Percentiles rank a stretch among this genome's conserved stretches.
These are phyloP conservation scores for Aramus guarauna DNA, from an alignment of 2,113 vertebrate genomes.

Conservation along the genomic window DNA sequence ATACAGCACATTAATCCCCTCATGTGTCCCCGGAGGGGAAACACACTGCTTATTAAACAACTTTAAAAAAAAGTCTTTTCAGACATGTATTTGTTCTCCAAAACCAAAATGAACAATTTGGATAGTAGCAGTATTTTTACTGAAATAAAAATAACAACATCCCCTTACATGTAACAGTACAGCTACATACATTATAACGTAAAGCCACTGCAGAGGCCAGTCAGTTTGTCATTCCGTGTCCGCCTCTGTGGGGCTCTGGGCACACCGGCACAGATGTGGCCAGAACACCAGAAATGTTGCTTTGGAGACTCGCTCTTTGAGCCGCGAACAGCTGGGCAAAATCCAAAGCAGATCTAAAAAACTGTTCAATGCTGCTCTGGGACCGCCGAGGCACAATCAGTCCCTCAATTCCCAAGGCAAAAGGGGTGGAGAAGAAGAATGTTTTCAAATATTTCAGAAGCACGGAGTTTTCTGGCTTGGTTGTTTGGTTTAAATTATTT, in stretches of 20 bases:
- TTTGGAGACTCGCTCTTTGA: not conserved
- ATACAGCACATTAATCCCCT: not conserved
- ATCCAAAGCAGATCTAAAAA: not conserved
- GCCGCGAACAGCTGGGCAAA: not conserved
- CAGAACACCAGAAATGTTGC: not conserved
- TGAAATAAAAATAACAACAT: not conserved
- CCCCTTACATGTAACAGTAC: not conserved
- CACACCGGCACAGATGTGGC: not conserved
- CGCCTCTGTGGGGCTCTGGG: not conserved
- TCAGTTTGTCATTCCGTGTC: not conserved
- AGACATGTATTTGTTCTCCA: not conserved
- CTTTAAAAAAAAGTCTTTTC: not conserved
- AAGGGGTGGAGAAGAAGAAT: not conserved
- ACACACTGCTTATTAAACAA: not conserved
- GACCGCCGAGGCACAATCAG: not conserved
- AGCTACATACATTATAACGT: accelerated
- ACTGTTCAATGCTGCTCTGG: not conserved
- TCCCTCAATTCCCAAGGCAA: not conserved
- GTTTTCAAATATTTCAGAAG: not conserved
- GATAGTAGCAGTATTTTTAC: not conserved
- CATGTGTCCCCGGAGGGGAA: not conserved
- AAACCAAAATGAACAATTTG: not conserved
- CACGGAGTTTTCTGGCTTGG: not conserved
- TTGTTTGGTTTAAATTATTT: not conserved
- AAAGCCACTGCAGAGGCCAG: not conserved